These are phyloP conservation scores for Gopherus flavomarginatus DNA, from an alignment of 2,113 vertebrate genomes.

Conservation along the genomic window DNA sequence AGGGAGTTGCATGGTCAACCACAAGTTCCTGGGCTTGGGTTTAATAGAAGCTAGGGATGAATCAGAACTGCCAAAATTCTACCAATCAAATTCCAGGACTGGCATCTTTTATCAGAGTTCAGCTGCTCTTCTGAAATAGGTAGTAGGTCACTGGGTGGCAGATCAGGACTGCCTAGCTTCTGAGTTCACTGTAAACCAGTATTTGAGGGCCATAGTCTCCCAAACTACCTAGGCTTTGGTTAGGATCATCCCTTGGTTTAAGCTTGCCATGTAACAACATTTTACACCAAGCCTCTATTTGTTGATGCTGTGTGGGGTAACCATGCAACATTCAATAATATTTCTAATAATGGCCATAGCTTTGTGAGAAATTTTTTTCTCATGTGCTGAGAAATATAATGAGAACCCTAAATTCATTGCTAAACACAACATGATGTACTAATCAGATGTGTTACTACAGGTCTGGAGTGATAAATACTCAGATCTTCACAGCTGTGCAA, in stretches of 20 bases:
- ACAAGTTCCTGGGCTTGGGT: too few species aligned
- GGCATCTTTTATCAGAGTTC: not conserved
- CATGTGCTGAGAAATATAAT: not conserved
- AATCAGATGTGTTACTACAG: not conserved
- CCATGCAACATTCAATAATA: not conserved
- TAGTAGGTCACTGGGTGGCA: not conserved
- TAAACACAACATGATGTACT: not conserved
- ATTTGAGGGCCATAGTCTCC: not conserved
- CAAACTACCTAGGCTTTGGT: not conserved
- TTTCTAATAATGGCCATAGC: not conserved
- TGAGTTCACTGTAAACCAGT: not conserved
- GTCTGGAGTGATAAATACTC: not conserved
- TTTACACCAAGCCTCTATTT: not conserved
- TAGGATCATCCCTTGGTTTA: not conserved
- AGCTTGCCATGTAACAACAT: not conserved
- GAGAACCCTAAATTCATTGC: constrained; percentile 4
- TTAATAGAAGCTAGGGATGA: not conserved
- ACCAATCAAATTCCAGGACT: not conserved
- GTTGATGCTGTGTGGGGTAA: not conserved
- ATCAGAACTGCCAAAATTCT: not conserved
- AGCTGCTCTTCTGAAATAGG: not conserved
- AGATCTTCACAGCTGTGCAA: not conserved
- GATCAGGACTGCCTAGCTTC: not conserved
- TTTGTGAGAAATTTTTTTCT: not conserved
- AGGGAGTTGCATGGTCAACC: not conserved